These are phyloP conservation scores for Pachyuromys duprasi DNA, from an alignment of 2,797 vertebrate genomes.

Conservation along the genomic window DNA sequence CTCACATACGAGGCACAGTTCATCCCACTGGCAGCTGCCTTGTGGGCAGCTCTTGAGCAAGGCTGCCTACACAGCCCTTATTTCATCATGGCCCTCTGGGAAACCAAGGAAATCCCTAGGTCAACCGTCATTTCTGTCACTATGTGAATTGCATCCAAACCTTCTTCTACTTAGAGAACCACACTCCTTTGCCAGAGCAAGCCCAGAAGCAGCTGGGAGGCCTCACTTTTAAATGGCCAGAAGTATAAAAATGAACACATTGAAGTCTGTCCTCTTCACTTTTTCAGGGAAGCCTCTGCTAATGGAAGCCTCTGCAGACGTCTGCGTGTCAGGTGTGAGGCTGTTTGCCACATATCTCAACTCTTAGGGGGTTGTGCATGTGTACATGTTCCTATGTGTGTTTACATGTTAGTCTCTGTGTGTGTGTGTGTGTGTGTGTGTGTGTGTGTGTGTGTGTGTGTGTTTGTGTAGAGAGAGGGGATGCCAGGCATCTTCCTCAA, in stretches of 20 bases:
- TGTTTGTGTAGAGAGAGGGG: not conserved
- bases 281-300: not conserved
- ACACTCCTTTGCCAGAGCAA: not conserved
- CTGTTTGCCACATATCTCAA: fast-evolving
- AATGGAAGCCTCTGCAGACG: not conserved
- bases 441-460: not conserved
- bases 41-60: not conserved
- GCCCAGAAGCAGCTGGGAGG: not conserved
- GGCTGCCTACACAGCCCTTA: not conserved
- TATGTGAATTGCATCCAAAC: no score
- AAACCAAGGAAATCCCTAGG: not conserved
- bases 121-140: not conserved
- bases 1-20: fast-evolving
- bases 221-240: not conserved
- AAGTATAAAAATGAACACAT: not conserved
- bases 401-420: not conserved
- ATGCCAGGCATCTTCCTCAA: fast-evolving
- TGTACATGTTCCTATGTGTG: not conserved
- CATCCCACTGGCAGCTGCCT: not conserved
- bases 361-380: not conserved
- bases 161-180: not conserved
- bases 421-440: no score
- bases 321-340: no score
- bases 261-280: not conserved
- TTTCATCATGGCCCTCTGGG: not conserved